Conservation (phyloP, 2,888 invertebrate genomes). For the Amitus sp. region DNA sequence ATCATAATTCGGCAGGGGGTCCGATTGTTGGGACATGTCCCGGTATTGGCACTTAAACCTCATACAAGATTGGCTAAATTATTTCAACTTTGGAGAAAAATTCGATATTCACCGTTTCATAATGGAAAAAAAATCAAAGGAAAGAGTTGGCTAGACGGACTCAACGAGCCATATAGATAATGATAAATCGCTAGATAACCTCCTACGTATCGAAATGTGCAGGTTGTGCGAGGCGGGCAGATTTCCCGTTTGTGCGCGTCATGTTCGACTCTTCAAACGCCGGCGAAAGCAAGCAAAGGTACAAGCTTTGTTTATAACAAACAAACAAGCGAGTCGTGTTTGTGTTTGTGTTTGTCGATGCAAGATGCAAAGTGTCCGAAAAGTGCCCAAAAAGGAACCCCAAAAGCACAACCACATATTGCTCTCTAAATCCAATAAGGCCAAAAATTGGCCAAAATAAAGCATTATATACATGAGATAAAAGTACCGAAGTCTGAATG, state of each 20-base stretch:
- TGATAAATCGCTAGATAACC: constrained; percentile 29
- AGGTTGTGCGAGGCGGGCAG: constrained; percentile 37
- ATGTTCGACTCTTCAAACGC: constrained; percentile 39
- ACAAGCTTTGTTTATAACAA: constrained; percentile 14
- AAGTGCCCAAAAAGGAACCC: too few relatives aligned
- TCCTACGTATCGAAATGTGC: constrained; percentile 39
- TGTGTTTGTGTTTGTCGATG: too few relatives aligned
- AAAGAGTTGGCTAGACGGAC: constrained; percentile 36
- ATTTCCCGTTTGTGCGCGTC: constrained; percentile 37
- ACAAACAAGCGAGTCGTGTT: constrained; percentile 8
- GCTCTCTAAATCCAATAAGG: too few relatives aligned
- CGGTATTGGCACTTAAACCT: too few relatives aligned
- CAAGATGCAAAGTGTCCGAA: constrained; percentile 23
- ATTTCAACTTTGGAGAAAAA: too few relatives aligned
- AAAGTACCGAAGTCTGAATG: too few relatives aligned
- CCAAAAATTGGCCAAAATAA: too few relatives aligned
- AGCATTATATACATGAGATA: too few relatives aligned
- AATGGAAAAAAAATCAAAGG: constrained; percentile 29
- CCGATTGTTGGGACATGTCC: too few relatives aligned
- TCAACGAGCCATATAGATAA: constrained; percentile 39
- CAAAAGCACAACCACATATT: too few relatives aligned
- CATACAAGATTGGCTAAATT: too few relatives aligned
- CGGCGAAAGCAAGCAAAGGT: constrained; percentile 38
- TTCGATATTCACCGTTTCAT: neutral
- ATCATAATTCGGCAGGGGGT: too few relatives aligned